Percentiles rank a stretch among this genome's conserved stretches.
phyloP scores from a whole-genome alignment of 1,140 invertebrate genomes.

The Riptortus pedestris region DNA sequence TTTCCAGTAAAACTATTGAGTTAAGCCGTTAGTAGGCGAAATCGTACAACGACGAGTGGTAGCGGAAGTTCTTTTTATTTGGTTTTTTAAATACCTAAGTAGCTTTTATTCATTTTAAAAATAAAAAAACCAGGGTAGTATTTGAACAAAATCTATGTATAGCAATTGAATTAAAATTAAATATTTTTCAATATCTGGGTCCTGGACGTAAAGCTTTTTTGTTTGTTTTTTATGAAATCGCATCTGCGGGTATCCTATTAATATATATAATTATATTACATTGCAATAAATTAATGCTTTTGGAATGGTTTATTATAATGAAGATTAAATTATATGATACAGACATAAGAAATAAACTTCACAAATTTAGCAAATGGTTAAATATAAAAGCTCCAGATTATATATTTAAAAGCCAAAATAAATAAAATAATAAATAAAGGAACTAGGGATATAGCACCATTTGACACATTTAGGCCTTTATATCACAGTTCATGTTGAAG shows the following conservation, averaged over 20 bases:
- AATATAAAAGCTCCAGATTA: conserved; percentile 2
- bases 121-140: conserved; percentile 26
- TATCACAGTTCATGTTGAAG: conserved; percentile 10
- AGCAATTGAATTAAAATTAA: conserved; percentile 21
- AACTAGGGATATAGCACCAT: conserved; percentile 13
- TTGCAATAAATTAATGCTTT: conserved; percentile 5
- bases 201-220: conserved; percentile 24
- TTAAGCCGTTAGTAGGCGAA: no score
- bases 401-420: neutral
- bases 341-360: neutral
- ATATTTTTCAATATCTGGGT: conserved; percentile 13
- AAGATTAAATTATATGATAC: neutral
- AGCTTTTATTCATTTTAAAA: conserved; percentile 29
- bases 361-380: neutral
- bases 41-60: no score
- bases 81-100: conserved; percentile 29
- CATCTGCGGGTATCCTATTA: neutral
- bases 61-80: no score
- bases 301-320: conserved; percentile 18
- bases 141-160: conserved; percentile 26
- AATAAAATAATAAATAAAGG: neutral
- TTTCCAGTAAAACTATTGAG: no score
- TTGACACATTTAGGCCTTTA: conserved; percentile 5
- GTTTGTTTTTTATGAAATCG: conserved; percentile 12
- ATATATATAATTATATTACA: no score